phyloP scores from a whole-genome alignment of 2,888 invertebrate species.

The Lissonota sp. region DNA sequence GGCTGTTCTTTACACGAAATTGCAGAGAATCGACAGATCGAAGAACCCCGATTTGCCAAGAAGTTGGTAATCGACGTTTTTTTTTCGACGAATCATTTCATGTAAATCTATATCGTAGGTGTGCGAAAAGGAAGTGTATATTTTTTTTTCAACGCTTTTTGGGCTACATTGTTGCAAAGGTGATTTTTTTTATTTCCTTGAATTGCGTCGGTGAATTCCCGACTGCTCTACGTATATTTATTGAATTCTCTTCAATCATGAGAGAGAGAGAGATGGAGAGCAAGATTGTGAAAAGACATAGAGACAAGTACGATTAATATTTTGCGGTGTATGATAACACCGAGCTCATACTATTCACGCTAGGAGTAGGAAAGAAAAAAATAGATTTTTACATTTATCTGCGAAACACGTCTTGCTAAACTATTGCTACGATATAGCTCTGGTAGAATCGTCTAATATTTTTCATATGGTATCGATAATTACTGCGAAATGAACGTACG shows the following conservation, averaged over 20 bases:
- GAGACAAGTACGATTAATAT: slow-evolving; percentile 13
- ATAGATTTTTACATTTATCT: slow-evolving; percentile 14
- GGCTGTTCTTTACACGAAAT: slow-evolving; percentile 85
- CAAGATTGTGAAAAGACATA: not conserved
- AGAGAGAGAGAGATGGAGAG: slow-evolving; percentile 9
- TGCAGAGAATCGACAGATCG: slow-evolving; percentile 78
- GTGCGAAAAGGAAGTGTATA: slow-evolving; percentile 13
- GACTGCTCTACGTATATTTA: slow-evolving; percentile 49
- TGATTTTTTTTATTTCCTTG: slow-evolving; percentile 6
- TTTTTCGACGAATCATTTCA: not conserved
- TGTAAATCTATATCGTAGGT: slow-evolving; percentile 15
- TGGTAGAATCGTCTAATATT: slow-evolving; percentile 24
- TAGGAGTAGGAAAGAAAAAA: slow-evolving; percentile 25
- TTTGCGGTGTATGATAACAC: slow-evolving; percentile 39
- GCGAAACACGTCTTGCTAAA: slow-evolving; percentile 21
- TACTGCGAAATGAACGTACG: not conserved
- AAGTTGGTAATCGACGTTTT: slow-evolving; percentile 39
- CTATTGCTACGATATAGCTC: slow-evolving; percentile 14
- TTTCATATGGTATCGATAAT: slow-evolving; percentile 11
- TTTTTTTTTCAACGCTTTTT: slow-evolving; percentile 41
- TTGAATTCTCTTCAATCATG: slow-evolving; percentile 31
- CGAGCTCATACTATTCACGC: slow-evolving; percentile 37
- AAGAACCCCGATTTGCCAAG: slow-evolving; percentile 69
- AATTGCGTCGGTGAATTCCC: not conserved
- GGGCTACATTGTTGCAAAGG: slow-evolving; percentile 19